Conservation (phyloP, 2,797 vertebrate genomes). For the Artibeus jamaicensis region DNA sequence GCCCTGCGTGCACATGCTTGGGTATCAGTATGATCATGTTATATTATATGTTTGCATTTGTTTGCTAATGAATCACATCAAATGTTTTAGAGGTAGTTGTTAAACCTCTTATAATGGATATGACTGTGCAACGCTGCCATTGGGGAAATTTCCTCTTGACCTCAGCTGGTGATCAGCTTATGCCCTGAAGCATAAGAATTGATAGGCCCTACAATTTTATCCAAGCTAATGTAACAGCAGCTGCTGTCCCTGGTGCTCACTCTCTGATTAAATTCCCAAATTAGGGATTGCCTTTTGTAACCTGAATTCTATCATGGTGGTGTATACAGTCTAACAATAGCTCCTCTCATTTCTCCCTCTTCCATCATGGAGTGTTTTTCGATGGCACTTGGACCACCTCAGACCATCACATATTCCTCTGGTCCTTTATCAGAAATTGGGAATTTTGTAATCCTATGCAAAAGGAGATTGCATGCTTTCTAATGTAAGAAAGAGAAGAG, state of each 20-base stretch:
- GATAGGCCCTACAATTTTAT: slow-evolving; percentile 78
- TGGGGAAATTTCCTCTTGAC: slow-evolving; percentile 80
- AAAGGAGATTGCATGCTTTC: slow-evolving; percentile 62
- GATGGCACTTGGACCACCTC: neutral
- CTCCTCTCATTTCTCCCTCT: neutral
- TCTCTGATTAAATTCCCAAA: slow-evolving; percentile 74
- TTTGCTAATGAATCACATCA: slow-evolving; percentile 74
- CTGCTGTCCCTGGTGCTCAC: slow-evolving; percentile 73
- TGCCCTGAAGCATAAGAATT: slow-evolving; percentile 78
- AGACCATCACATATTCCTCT: neutral
- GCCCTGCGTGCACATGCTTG: neutral
- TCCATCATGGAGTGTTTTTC: neutral
- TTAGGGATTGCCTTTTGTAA: slow-evolving; percentile 71
- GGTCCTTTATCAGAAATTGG: slow-evolving; percentile 55
- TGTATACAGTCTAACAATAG: slow-evolving; percentile 34
- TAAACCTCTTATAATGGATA: slow-evolving; percentile 78
- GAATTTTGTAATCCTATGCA: slow-evolving; percentile 57
- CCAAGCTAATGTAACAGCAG: slow-evolving; percentile 75
- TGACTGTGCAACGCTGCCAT: slow-evolving; percentile 71
- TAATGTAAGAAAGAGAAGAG: slow-evolving; percentile 43
- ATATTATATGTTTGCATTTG: slow-evolving; percentile 5
- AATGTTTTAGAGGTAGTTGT: slow-evolving; percentile 76
- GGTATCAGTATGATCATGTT: neutral
- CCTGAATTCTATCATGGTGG: slow-evolving; percentile 41
- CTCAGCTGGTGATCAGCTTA: slow-evolving; percentile 82